These are phyloP conservation scores for Pyxicephalus adspersus DNA, from an alignment of 2,113 vertebrate species.

Conservation along the genomic window DNA sequence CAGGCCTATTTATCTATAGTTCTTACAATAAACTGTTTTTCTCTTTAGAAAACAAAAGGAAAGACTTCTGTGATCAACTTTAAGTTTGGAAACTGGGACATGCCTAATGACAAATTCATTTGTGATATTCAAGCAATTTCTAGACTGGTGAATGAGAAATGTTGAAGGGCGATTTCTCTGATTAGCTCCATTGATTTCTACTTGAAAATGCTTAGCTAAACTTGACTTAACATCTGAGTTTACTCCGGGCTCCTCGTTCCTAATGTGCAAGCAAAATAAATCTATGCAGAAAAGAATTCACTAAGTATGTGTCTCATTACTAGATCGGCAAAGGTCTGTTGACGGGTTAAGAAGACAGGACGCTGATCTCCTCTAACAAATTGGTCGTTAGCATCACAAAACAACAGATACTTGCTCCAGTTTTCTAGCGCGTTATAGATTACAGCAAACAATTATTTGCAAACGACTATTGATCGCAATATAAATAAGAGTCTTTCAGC, in stretches of 20 bases:
- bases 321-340: conserved; percentile 57
- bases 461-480: conserved; percentile 76
- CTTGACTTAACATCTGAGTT: conserved; percentile 67
- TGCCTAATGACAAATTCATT: conserved; percentile 64
- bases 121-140: conserved; percentile 69
- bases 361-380: conserved; percentile 60
- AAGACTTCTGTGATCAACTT: conserved; percentile 26
- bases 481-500: conserved; percentile 72
- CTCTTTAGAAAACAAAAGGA: neutral
- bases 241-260: conserved; percentile 61
- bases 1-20: neutral
- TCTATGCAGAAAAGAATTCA: conserved; percentile 52
- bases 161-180: conserved; percentile 63
- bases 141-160: conserved; percentile 64
- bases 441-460: conserved; percentile 67
- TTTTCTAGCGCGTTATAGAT: conserved; percentile 67
- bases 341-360: conserved; percentile 57
- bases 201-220: conserved; percentile 68
- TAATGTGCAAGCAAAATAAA: conserved; percentile 59
- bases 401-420: conserved; percentile 61
- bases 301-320: conserved; percentile 47
- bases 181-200: conserved; percentile 72
- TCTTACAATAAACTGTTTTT: neutral
- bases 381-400: conserved; percentile 50
- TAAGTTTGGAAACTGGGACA: conserved; percentile 52